A percentile compares a stretch with the other conserved stretches of the same genome.
Conservation (phyloP, 2,797 vertebrate species). For the Sarcophilus harrisii region DNA sequence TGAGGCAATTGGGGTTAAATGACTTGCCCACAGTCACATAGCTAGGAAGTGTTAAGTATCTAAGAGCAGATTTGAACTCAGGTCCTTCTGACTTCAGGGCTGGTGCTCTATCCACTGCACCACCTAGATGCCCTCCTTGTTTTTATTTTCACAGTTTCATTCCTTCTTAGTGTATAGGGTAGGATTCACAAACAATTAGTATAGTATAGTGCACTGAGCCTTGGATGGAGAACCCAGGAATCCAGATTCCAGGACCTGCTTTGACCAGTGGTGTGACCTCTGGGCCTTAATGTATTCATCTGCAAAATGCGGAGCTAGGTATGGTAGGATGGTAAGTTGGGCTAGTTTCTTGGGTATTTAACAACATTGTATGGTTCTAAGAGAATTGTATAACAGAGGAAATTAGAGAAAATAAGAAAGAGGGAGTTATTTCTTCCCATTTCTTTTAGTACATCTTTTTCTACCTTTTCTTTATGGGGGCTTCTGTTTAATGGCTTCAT, state of each 20-base stretch:
- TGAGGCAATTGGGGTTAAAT: too few species aligned
- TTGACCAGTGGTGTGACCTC: not conserved
- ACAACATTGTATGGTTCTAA: not conserved
- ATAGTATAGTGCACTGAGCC: not conserved
- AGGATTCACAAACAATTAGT: not conserved
- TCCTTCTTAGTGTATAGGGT: not conserved
- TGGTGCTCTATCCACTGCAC: too few species aligned
- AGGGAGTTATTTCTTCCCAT: not conserved
- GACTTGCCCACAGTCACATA: too few species aligned
- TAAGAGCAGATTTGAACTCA: too few species aligned
- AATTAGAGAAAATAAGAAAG: not conserved
- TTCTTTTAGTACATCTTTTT: slow-evolving; percentile 10
- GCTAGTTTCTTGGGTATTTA: not conserved
- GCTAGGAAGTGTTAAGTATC: too few species aligned
- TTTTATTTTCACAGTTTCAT: not conserved
- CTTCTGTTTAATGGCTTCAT: slow-evolving; percentile 18
- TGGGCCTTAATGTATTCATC: not conserved
- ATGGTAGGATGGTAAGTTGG: not conserved
- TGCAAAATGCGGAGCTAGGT: not conserved
- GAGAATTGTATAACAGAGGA: not conserved
- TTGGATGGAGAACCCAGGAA: not conserved
- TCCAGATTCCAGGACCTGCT: not conserved
- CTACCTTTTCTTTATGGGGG: not conserved
- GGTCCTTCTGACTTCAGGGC: too few species aligned
- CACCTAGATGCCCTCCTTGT: not conserved